phyloP scores from a whole-genome alignment of 2,888 invertebrate genomes.

The Aspidiotus rigidus region DNA sequence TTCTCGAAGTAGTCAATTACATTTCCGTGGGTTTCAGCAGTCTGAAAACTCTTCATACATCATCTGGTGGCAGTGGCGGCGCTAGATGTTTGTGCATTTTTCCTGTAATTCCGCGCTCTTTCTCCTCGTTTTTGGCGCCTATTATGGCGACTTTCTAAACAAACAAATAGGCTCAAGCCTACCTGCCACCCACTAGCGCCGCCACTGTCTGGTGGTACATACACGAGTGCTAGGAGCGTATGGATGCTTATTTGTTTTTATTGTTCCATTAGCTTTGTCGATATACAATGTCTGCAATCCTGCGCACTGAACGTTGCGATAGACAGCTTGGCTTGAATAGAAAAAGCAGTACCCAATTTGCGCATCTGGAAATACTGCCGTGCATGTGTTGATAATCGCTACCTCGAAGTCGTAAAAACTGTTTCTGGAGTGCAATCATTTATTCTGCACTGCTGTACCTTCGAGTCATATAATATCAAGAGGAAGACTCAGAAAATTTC shows the following conservation, averaged over 20 bases:
- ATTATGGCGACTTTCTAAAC: no score
- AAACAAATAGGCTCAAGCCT: no score
- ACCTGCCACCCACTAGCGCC: no score
- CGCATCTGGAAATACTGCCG: not conserved
- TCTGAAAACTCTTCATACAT: no score
- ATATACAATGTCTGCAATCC: not conserved
- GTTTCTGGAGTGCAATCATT: not conserved
- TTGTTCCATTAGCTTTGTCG: not conserved
- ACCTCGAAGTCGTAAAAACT: not conserved
- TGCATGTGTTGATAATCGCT: not conserved
- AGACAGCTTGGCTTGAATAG: not conserved
- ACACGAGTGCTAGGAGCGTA: not conserved
- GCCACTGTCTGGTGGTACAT: no score
- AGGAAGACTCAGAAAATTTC: no score
- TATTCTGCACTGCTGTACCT: not conserved
- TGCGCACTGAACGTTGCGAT: not conserved
- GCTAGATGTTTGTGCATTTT: no score
- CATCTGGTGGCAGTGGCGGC: no score
- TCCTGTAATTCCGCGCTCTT: no score
- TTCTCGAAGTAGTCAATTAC: not conserved
- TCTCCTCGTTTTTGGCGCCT: no score
- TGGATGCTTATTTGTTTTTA: not conserved
- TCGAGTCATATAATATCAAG: no score
- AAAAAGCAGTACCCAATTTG: not conserved
- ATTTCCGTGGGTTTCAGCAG: no score